These are phyloP conservation scores for Parnassius glacialis DNA, from an alignment of 2,888 invertebrate genomes.

Conservation along the genomic window DNA sequence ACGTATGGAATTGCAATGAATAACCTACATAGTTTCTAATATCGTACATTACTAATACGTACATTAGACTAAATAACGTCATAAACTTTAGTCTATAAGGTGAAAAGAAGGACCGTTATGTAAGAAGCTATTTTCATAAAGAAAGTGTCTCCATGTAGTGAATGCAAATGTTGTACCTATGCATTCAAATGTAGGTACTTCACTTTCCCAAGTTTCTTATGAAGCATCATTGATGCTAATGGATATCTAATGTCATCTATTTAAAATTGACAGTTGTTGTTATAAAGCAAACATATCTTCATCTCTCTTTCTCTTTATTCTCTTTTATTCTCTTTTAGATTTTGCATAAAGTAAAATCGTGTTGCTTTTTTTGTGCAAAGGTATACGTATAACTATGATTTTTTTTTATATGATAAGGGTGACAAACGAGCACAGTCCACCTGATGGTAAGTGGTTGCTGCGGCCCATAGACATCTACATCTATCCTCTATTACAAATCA, in stretches of 20 bases:
- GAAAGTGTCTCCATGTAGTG: conserved; percentile 36
- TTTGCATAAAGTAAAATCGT: no score
- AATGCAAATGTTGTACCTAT: conserved; percentile 38
- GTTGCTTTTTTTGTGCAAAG: no score
- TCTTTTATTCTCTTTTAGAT: no score
- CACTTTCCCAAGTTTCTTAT: conserved; percentile 28
- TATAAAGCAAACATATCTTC: no score
- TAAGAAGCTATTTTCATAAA: conserved; percentile 36
- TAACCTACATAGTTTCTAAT: conserved; percentile 7
- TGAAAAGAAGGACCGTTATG: conserved; percentile 32
- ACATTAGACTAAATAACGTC: conserved; percentile 1
- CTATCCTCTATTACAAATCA: no score
- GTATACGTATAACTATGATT: no score
- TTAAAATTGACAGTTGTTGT: not conserved
- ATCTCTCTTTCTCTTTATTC: no score
- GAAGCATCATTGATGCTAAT: conserved; percentile 21
- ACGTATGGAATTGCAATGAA: conserved; percentile 21
- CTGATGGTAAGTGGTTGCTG: no score
- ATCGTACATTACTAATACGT: not conserved
- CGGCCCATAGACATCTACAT: no score
- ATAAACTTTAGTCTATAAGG: not conserved
- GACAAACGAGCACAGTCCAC: no score
- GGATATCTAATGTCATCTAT: conserved; percentile 20
- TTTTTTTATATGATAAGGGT: no score
- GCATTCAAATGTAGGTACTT: conserved; percentile 28